Base-by-base conservation (phyloP, 1,140 invertebrate species). In the Megalopta genalis region DNA sequence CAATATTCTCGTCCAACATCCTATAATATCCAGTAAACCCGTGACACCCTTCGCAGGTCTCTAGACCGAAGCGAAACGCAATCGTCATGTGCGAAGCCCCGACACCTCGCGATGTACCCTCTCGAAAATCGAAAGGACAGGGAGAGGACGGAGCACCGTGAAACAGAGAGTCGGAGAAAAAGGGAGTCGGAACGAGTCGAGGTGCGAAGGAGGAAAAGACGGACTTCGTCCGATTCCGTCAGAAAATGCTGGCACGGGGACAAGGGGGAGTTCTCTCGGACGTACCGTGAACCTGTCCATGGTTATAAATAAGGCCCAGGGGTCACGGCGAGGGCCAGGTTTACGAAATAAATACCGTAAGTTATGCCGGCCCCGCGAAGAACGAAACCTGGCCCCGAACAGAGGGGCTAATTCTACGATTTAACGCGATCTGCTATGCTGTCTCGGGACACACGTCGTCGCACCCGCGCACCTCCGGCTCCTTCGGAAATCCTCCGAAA, bases 271-370 rank as follows among this genome's bases (percentile, higher is more conserved):
- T 72, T 52, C 46, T 52, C 46, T 71, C 78, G 81, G 67, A 70
- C 62, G 70, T 81, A 73, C 77, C 82, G 84, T 87, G 87, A 90
- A 90, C 89, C 89, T 90, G 90, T 89, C 86, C 69, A 79, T 80
- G 77, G 83, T 85, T 90, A 89, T 91, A 90, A 91, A 90, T 90
- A 90, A 90, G 84, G 81, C 75, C 83, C 82, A 60, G 80, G 83
- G 88, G 88, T 89, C 89, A 90, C 83, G 69, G 77, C 70, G 82
- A 86, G 84, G 88, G 84, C 71, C 90, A 85, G 83, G 67, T 88
- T 88, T 87, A 88, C 82, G 87, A 84, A 88, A 88, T 88, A 89
- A 90, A 91, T 91, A 86, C 83, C 84, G 80, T 90, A 88, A 91
- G 89, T 90, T 90, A 91, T 89, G 85, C 81, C 75, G 54, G 23